phyloP scores from a whole-genome alignment of 1,140 invertebrate genomes.

The Drosophila triauraria region DNA sequence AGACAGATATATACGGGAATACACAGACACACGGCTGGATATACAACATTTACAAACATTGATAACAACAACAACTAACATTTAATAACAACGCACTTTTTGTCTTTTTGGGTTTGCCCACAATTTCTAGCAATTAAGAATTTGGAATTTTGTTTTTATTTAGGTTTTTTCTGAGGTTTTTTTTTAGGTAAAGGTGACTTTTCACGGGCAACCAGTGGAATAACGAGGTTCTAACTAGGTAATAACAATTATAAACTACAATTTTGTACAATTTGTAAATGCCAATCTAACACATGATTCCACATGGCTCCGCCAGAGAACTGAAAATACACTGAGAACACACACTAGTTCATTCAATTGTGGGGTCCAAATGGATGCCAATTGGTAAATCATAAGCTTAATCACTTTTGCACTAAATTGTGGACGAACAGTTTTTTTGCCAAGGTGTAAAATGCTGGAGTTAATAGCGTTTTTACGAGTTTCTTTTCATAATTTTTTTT shows the following conservation, averaged over 20 bases:
- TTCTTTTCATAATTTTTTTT: slow-evolving; percentile 11
- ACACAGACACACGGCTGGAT: slow-evolving; percentile 55
- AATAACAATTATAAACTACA: slow-evolving; percentile 34
- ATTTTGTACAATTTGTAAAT: slow-evolving; percentile 44
- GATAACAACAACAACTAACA: slow-evolving; percentile 82
- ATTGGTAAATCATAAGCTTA: slow-evolving; percentile 70
- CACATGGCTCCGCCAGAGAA: slow-evolving; percentile 55
- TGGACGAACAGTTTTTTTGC: slow-evolving; percentile 62
- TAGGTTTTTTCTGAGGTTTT: background rate
- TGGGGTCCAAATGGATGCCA: slow-evolving; percentile 59
- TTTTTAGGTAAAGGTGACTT: background rate
- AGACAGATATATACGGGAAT: slow-evolving; percentile 36
- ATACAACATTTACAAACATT: slow-evolving; percentile 77
- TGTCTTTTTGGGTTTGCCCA: slow-evolving; percentile 30
- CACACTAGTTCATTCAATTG: slow-evolving; percentile 17
- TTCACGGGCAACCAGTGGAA: slow-evolving; percentile 61
- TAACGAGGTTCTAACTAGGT: slow-evolving; percentile 40
- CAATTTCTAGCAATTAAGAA: slow-evolving; percentile 42
- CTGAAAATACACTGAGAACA: slow-evolving; percentile 28
- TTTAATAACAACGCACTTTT: slow-evolving; percentile 58
- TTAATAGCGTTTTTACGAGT: slow-evolving; percentile 43
- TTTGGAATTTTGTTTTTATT: slow-evolving; percentile 28
- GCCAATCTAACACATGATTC: slow-evolving; percentile 58
- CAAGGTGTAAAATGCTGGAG: slow-evolving; percentile 73
- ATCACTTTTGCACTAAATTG: slow-evolving; percentile 59